Conservation (phyloP, 2,113 vertebrate species). For the Genyomyrus donnyi region DNA sequence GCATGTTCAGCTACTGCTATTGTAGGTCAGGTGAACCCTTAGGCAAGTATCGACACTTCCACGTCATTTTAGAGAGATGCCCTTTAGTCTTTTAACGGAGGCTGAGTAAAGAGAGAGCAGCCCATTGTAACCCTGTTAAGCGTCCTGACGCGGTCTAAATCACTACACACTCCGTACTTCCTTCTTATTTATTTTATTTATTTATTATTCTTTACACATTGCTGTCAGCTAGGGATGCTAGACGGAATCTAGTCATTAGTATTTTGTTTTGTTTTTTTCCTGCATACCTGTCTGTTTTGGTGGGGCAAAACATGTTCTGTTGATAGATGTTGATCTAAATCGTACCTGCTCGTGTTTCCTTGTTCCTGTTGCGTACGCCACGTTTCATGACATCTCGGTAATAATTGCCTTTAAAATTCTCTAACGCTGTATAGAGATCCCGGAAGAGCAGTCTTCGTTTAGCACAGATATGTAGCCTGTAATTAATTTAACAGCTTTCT, state of each 20-base stretch:
- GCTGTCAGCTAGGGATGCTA: background rate
- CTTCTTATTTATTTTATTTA: background rate
- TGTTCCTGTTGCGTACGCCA: background rate
- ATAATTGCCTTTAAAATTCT: background rate
- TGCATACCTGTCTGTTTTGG: background rate
- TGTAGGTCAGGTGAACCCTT: background rate
- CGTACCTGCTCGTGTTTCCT: background rate
- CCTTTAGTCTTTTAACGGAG: background rate
- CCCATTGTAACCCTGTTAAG: background rate
- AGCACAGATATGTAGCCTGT: background rate
- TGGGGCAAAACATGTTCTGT: background rate
- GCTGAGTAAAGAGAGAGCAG: background rate
- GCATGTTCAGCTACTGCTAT: background rate
- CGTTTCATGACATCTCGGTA: background rate
- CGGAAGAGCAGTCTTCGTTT: background rate
- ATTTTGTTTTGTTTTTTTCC: background rate
- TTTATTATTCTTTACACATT: background rate
- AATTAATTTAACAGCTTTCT: background rate
- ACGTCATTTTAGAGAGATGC: background rate
- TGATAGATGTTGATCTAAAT: background rate
- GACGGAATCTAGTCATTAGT: background rate
- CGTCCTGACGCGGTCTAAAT: background rate
- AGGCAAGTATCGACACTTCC: background rate
- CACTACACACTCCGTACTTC: background rate
- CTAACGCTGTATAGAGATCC: background rate